Base-by-base conservation (phyloP, 2,888 invertebrate species). In the Rotaria magnacalcarata region DNA sequence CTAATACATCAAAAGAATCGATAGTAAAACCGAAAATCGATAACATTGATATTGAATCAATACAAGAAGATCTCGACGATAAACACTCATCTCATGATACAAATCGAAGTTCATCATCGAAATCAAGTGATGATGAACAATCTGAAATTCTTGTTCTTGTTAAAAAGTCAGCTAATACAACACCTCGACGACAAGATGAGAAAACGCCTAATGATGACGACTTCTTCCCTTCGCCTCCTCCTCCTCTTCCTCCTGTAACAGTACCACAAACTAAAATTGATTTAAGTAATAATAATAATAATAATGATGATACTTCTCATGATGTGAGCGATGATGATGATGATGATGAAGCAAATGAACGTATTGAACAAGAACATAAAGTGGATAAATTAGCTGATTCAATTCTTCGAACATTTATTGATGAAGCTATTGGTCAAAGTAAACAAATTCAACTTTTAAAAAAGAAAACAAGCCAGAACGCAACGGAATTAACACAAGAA, bases 371-470 rank as follows among this genome's bases (percentile, higher is more conserved):
- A 80, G 47, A 80, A 80, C 24, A 80, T n/a, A 4, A 47, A 24
- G 24, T 80, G 8, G 80, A 80, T 47, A 8, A 47, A 24, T 14
- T 80, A 80, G 8, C 80, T 1, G 80, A 80, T 47, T 4, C 8
- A 11, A 21, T 80, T 47, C 34, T 80, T 80, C 80, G 43, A 47
- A 24, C 47, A 19, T 80, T 80, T 47, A 80, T 80, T 47, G 47
- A 80, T n/a, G 80, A 80, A 80, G 80, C 80, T 80, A 80, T 80
- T 80, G 24, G 47, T 14, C 47, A 80, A 47, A n/a, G 80, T n/a
- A 80, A 47, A 80, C 10, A 47, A 10, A 47, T 80, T 80, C 11
- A 80, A 47, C 47, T 14, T 16, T 41, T 67, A 47, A 43, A 47
- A 47, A 80, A 80, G 5, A n/a, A 80, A 47, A 10, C 10, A 24